phyloP scores from a whole-genome alignment of 2,113 vertebrate genomes.

The Prolemur simus region DNA sequence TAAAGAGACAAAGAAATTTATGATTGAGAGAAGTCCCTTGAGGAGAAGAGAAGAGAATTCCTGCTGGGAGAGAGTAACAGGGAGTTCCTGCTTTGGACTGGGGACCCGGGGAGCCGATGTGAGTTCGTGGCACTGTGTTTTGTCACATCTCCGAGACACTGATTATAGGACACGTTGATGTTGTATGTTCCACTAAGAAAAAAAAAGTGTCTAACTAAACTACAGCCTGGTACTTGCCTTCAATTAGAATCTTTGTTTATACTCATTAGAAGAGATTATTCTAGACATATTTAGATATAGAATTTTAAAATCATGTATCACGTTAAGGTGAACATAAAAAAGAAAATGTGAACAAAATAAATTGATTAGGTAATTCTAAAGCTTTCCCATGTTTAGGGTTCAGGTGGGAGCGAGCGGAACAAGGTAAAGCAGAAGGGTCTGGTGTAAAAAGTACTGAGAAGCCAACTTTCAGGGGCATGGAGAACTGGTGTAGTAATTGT shows the following conservation, averaged over 20 bases:
- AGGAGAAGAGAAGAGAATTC: neutral
- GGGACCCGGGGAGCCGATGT: neutral
- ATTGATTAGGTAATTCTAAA: neutral
- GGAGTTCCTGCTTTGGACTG: neutral
- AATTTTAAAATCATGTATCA: slow-evolving; percentile 12
- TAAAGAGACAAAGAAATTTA: neutral
- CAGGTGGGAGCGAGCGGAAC: fast-evolving
- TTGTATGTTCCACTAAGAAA: neutral
- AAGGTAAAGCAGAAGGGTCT: neutral
- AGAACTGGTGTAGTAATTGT: fast-evolving
- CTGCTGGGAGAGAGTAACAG: neutral
- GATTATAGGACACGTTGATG: neutral
- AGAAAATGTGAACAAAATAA: neutral
- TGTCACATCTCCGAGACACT: neutral
- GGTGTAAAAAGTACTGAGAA: fast-evolving
- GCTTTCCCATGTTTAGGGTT: neutral
- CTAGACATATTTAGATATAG: neutral
- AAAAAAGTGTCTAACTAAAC: neutral
- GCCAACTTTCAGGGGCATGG: fast-evolving
- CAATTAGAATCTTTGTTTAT: neutral
- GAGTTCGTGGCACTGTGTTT: fast-evolving
- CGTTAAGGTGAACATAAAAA: neutral
- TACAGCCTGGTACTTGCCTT: neutral
- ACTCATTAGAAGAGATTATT: slow-evolving; percentile 18
- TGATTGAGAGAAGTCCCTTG: neutral